Evolutionary conservation across 1,140 invertebrate genomes (phyloP), one percentile per base, ranked within the genome.

Genomic region (Chionoecetes opilio): DNA sequence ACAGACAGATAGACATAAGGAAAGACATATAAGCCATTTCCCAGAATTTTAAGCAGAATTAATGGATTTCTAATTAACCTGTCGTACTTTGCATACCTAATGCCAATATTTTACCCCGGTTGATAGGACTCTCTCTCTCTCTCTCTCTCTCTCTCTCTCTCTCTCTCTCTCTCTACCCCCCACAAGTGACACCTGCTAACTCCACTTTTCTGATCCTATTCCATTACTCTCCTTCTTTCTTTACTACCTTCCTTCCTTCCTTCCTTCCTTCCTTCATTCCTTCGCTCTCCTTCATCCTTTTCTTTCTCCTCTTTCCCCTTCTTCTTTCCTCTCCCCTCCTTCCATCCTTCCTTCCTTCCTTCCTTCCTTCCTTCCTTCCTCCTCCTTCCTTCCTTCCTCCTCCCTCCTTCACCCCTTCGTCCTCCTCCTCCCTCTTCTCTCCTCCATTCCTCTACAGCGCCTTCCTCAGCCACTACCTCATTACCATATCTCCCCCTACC

Each of bases 61-160:
- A 75, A 75, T 75, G 63, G 63, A n/a, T 75, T 75, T 75, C 63
- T 75, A 75, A 75, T 75, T 75, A 75, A n/a, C 21, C 63, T 75
- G 63, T 75, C 63, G n/a, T 75, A 75, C 63, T 75, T 75, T 75
- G 63, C 63, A 75, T 75, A 75, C n/a, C 63, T 75, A 75, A 75
- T 75, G 63, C 8, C 63, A 75, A 75, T 75, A 75, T 75, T 75
- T 75, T 75, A 75, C n/a, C 21, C 11, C 26, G 63, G 63, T n/a
- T 75, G 9, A 75, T 75, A n/a, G 21, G 63, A n/a, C n/a, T 17
- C n/a, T 53, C 38, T 34, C 38, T 32, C 38, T 34, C 63, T 85
- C 91, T 92, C 91, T 85, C 91, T 92, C 91, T 85, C 82, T 92
- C 91, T 84, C 17, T 34, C 34, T 84, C 31, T 92, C 35, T 84